These are phyloP conservation scores for Proterorhinus semilunaris DNA, from an alignment of 2,113 vertebrate genomes.

Conservation along the genomic window DNA sequence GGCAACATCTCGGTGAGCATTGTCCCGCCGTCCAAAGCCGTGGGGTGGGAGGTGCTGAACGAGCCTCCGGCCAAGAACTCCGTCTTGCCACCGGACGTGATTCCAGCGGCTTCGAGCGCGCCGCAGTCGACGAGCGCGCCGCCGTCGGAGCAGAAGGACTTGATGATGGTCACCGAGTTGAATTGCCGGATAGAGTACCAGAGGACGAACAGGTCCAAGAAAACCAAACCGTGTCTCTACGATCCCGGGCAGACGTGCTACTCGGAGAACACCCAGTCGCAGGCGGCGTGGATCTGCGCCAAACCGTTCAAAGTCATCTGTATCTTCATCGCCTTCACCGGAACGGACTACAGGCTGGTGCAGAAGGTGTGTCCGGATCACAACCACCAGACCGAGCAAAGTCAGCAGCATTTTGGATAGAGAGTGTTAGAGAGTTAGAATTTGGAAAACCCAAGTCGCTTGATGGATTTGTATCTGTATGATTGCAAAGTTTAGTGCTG, in stretches of 20 bases:
- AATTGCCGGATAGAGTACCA: conserved; percentile 79
- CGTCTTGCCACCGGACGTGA: conserved; percentile 44
- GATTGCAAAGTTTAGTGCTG: background rate
- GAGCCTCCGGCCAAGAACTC: conserved; percentile 24
- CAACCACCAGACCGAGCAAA: conserved; percentile 73
- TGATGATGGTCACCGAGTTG: conserved; percentile 62
- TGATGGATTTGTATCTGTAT: background rate
- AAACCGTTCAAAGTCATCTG: conserved; percentile 82
- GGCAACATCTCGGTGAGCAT: conserved; percentile 80
- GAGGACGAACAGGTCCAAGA: conserved; percentile 78
- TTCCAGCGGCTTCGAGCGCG: conserved; percentile 30
- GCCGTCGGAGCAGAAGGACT: conserved; percentile 41
- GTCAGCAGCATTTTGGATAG: conserved; percentile 69
- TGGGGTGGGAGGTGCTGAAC: conserved; percentile 66
- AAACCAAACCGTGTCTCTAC: conserved; percentile 76
- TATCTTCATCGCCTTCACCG: conserved; percentile 79
- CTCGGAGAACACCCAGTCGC: conserved; percentile 78
- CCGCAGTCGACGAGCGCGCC: conserved; percentile 49
- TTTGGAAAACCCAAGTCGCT: background rate
- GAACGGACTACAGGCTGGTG: conserved; percentile 78
- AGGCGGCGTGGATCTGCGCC: conserved; percentile 79
- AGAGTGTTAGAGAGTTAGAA: background rate
- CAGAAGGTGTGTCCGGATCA: conserved; percentile 81
- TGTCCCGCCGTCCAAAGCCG: conserved; percentile 75
- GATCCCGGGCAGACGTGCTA: conserved; percentile 75